Percentiles rank a stretch among this genome's conserved stretches.
Conservation (phyloP, 2,797 vertebrate species). For the Enteromius mattozi region DNA sequence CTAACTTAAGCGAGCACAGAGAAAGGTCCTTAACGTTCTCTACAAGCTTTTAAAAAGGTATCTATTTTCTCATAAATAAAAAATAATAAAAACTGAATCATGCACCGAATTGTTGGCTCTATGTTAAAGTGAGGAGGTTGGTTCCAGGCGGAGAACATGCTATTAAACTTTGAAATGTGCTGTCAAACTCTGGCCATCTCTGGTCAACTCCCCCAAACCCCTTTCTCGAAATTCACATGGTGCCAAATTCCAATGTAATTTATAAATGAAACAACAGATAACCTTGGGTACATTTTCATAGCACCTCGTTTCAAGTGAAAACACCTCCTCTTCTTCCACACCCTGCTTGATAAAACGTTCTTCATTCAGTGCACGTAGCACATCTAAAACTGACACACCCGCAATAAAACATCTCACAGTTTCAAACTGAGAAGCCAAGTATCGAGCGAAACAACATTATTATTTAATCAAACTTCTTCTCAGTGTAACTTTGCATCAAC, state of each 20-base stretch:
- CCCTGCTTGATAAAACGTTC: conserved; percentile 11
- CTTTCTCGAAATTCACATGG: neutral
- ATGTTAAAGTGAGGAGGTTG: neutral
- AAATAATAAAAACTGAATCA: too few relatives aligned
- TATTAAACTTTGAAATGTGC: conserved; percentile 3
- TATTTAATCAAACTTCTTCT: neutral
- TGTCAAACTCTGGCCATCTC: conserved; percentile 29
- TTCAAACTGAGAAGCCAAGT: neutral
- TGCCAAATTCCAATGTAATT: conserved; percentile 12
- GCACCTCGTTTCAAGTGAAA: neutral
- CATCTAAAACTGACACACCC: neutral
- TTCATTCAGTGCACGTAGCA: conserved; percentile 11
- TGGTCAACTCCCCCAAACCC: conserved; percentile 4
- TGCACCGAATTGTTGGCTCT: neutral
- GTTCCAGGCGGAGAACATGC: neutral
- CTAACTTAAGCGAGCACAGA: neutral
- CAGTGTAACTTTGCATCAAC: conserved; percentile 55
- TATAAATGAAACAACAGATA: conserved; percentile 15
- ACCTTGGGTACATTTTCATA: neutral
- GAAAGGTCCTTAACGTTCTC: neutral
- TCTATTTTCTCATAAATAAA: neutral
- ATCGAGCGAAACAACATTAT: neutral
- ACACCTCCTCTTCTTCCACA: conserved; percentile 36
- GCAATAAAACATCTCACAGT: neutral
- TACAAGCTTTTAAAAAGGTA: neutral